These are phyloP conservation scores for Mythimna ferrago DNA, from an alignment of 2,888 invertebrate genomes.

Conservation along the genomic window DNA sequence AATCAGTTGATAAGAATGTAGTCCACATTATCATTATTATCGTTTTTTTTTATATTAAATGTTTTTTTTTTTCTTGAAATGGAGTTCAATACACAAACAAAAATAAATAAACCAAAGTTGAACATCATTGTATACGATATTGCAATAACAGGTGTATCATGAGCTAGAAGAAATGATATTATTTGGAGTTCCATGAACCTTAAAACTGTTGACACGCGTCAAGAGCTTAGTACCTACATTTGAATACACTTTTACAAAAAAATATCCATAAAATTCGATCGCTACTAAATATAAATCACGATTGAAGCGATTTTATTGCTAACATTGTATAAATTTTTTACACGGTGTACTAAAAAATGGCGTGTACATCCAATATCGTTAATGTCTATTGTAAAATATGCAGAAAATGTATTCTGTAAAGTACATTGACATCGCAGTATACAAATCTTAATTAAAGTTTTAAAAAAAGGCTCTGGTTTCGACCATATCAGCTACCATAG, in stretches of 20 bases:
- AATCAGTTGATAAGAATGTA: neutral
- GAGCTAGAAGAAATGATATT: neutral
- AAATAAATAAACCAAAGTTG: neutral
- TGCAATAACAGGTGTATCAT: neutral
- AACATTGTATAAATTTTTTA: slow-evolving; percentile 16
- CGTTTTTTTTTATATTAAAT: too few relatives aligned
- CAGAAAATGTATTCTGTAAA: neutral
- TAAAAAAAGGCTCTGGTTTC: neutral
- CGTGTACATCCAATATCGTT: slow-evolving; percentile 23
- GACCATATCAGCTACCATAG: too few relatives aligned
- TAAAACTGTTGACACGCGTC: neutral
- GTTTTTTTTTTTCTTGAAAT: too few relatives aligned
- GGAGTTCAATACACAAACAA: neutral
- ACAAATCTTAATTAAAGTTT: neutral
- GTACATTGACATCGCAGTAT: neutral
- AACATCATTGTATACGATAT: neutral
- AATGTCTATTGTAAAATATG: slow-evolving; percentile 22
- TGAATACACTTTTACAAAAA: slow-evolving; percentile 7
- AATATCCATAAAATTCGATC: slow-evolving; percentile 4
- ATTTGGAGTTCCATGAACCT: neutral
- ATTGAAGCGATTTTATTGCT: slow-evolving; percentile 14
- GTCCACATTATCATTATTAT: neutral
- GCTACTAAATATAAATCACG: slow-evolving; percentile 17
- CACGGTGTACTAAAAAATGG: neutral
- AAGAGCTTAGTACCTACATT: slow-evolving; percentile 1